Conservation (phyloP, 2,888 invertebrate genomes). For the Chrysolina oricalcia region DNA sequence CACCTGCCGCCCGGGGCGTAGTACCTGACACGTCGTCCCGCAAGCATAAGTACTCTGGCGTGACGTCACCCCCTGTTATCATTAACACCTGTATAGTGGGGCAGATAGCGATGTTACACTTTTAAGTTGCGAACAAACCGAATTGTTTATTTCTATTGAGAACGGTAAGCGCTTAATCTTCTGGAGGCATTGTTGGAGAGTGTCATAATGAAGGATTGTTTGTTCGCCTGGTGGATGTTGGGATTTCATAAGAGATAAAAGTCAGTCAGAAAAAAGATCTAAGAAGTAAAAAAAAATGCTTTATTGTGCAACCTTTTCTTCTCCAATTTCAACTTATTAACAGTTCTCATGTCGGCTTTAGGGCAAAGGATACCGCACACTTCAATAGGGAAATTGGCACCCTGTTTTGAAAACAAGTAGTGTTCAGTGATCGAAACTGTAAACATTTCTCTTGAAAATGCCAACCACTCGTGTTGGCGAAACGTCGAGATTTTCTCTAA, state of each 20-base stretch:
- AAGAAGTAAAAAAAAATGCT: too few relatives aligned
- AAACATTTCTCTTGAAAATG: too few relatives aligned
- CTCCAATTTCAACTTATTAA: too few relatives aligned
- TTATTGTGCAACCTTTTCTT: too few relatives aligned
- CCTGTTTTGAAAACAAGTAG: too few relatives aligned
- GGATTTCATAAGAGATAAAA: not conserved
- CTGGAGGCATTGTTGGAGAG: constrained; percentile 32
- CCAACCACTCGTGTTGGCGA: too few relatives aligned
- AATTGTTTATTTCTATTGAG: constrained; percentile 40
- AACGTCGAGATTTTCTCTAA: too few relatives aligned
- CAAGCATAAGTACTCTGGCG: constrained; percentile 64
- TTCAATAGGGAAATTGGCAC: too few relatives aligned
- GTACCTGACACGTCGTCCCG: constrained; percentile 66
- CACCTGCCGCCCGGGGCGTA: constrained; percentile 63
- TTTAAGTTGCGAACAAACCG: constrained; percentile 22
- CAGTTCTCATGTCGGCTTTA: too few relatives aligned
- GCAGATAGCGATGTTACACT: constrained; percentile 44
- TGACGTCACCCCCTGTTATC: constrained; percentile 66
- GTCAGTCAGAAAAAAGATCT: too few relatives aligned
- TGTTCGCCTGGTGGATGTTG: not conserved
- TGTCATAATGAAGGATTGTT: constrained; percentile 9
- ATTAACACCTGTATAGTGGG: constrained; percentile 66
- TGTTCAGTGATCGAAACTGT: too few relatives aligned
- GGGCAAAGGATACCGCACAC: too few relatives aligned
- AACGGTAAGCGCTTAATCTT: constrained; percentile 36